phyloP scores from a whole-genome alignment of 2,113 vertebrate genomes.

The Clinocottus analis region DNA sequence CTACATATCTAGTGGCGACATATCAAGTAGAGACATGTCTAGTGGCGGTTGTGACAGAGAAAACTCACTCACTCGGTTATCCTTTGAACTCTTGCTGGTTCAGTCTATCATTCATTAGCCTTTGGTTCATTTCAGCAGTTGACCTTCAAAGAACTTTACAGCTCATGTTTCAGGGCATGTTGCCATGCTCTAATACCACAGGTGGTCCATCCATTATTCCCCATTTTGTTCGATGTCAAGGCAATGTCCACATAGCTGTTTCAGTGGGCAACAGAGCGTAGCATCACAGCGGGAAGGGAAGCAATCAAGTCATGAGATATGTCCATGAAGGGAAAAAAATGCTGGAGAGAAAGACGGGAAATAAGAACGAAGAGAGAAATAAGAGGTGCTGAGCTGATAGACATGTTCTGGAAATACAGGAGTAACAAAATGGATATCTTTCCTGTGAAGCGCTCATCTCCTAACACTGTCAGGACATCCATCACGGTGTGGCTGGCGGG shows the following conservation, averaged over 20 bases:
- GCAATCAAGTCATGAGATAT: slow-evolving; percentile 26
- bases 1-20: neutral
- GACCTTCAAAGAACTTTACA: slow-evolving; percentile 36
- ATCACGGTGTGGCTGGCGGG: slow-evolving; percentile 6
- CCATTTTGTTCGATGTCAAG: slow-evolving; percentile 20
- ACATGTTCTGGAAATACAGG: slow-evolving; percentile 18
- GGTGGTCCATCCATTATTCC: slow-evolving; percentile 38
- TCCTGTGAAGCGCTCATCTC: slow-evolving; percentile 1
- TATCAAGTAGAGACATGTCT: no score
- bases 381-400: neutral
- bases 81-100: slow-evolving; percentile 12
- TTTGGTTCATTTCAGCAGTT: slow-evolving; percentile 41
- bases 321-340: neutral
- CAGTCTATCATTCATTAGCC: slow-evolving; percentile 25
- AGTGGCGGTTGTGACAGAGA: slow-evolving; percentile 3
- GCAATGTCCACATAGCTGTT: slow-evolving; percentile 8
- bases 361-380: slow-evolving; percentile 8
- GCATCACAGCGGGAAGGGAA: slow-evolving; percentile 2
- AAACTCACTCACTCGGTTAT: neutral
- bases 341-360: neutral
- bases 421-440: neutral
- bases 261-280: neutral
- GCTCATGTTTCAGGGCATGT: neutral
- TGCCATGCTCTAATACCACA: slow-evolving; percentile 5
- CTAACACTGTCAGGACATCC: neutral